phyloP scores from a whole-genome alignment of 2,113 vertebrate genomes.

The Chlamydotis undulata region DNA sequence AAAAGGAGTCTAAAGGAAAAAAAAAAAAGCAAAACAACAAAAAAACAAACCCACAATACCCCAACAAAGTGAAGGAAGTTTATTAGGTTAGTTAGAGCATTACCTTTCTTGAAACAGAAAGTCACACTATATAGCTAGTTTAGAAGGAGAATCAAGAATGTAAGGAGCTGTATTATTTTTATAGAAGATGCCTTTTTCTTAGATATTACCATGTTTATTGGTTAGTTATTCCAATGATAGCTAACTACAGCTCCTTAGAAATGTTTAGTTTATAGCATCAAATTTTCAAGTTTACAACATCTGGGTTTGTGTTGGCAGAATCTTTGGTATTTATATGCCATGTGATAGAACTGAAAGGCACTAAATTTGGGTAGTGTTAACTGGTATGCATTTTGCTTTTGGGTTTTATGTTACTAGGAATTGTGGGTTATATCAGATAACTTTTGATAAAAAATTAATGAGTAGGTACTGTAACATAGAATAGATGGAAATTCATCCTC shows the following conservation, averaged over 20 bases:
- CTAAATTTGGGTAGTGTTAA: background rate
- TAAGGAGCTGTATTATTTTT: background rate
- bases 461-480: background rate
- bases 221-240: background rate
- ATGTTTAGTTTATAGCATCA: background rate
- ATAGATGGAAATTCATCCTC: background rate
- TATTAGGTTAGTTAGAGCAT: background rate
- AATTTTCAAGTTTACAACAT: background rate
- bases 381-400: background rate
- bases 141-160: background rate
- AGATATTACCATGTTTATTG: background rate
- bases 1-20: background rate
- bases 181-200: background rate
- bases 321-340: background rate
- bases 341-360: background rate
- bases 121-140: background rate
- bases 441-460: background rate
- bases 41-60: background rate
- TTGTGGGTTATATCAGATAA: background rate
- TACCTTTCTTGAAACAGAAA: background rate
- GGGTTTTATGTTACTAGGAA: background rate
- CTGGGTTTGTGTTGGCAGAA: background rate
- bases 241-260: background rate
- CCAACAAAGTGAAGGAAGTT: background rate
- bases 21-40: background rate